A percentile compares a stretch with the other conserved stretches of the same genome.
phyloP scores from a whole-genome alignment of 2,113 vertebrate species.

The Haemorhous mexicanus region DNA sequence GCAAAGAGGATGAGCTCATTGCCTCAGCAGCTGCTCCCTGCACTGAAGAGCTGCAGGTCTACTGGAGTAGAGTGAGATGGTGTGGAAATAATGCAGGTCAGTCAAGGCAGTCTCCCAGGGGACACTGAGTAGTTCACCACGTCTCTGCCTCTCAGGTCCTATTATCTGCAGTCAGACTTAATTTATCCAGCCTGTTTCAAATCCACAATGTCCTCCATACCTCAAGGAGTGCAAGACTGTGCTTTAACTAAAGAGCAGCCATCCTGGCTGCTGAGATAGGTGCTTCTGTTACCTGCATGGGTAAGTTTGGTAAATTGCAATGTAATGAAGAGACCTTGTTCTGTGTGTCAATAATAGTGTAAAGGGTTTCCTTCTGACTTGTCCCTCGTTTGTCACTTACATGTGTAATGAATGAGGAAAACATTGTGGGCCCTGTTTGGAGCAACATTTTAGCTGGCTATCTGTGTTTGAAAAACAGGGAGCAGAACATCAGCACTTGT shows the following conservation, averaged over 20 bases:
- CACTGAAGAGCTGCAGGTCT: background rate
- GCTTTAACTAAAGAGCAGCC: background rate
- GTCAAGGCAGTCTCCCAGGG: background rate
- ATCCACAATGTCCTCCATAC: background rate
- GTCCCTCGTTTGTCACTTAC: background rate
- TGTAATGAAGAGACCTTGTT: background rate
- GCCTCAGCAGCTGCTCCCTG: background rate
- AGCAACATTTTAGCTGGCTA: background rate
- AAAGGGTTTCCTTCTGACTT: background rate
- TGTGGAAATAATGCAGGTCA: background rate
- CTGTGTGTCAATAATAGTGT: background rate
- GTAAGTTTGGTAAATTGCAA: background rate
- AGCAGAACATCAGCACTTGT: background rate
- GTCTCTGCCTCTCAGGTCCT: background rate
- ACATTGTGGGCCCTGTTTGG: background rate
- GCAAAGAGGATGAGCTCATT: background rate
- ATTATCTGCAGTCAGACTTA: background rate
- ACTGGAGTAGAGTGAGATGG: background rate
- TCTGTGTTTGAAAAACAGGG: background rate
- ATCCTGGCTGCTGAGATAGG: background rate
- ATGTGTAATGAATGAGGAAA: background rate
- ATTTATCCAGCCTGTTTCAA: background rate
- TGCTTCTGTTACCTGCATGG: background rate
- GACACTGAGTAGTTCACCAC: background rate
- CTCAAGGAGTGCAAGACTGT: background rate